Evolutionary conservation across 1,140 invertebrate genomes (phyloP).

Genomic region (Metaphire vulgaris): DNA sequence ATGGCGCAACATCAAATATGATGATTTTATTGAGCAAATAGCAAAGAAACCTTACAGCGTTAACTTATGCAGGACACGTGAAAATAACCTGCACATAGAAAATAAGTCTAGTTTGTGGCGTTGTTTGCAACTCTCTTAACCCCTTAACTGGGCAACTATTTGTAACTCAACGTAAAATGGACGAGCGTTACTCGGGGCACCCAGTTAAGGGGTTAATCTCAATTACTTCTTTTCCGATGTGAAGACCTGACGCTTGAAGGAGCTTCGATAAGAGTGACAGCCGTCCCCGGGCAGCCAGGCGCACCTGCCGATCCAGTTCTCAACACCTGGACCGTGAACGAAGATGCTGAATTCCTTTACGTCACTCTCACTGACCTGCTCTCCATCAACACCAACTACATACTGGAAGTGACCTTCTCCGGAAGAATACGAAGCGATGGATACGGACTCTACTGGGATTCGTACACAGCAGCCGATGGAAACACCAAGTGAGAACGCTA

Average conservation of each 20-base stretch:
- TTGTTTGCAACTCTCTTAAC: too few relatives aligned
- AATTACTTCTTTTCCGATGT: background rate
- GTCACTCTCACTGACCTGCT: background rate
- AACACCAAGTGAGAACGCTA: background rate
- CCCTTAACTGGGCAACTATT: too few relatives aligned
- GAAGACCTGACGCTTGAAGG: conserved; percentile 4
- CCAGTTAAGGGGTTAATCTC: too few relatives aligned
- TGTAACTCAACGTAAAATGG: too few relatives aligned
- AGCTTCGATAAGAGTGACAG: background rate
- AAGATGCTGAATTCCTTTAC: background rate
- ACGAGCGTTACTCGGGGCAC: too few relatives aligned
- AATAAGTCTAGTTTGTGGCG: too few relatives aligned
- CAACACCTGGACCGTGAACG: background rate
- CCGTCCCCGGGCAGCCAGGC: background rate
- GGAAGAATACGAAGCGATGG: background rate
- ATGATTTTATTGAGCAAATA: too few relatives aligned
- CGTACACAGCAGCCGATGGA: background rate
- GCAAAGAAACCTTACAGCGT: too few relatives aligned
- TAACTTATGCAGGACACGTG: too few relatives aligned
- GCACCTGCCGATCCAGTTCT: conserved; percentile 1
- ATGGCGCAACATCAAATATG: too few relatives aligned
- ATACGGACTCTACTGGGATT: conserved; percentile 17
- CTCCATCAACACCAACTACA: background rate
- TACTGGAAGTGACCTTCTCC: background rate
- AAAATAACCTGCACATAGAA: too few relatives aligned